phyloP scores from a whole-genome alignment of 2,888 invertebrate genomes.

The Pristionchus maxplancki region DNA sequence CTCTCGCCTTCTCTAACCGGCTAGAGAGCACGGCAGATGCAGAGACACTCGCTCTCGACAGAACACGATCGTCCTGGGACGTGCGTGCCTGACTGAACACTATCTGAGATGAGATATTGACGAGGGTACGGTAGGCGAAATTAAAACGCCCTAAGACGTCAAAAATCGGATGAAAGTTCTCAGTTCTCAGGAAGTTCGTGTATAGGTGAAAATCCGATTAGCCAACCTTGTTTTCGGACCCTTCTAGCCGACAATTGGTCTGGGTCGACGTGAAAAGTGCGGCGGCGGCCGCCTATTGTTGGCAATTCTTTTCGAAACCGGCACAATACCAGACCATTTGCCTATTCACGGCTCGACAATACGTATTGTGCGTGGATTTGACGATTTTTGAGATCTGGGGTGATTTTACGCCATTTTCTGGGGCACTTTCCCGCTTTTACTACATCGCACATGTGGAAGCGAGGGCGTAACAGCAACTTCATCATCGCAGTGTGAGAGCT shows the following conservation, averaged over 20 bases:
- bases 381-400: not conserved
- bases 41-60: no score
- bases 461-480: not conserved
- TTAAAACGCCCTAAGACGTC: not conserved
- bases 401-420: not conserved
- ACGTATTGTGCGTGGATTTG: not conserved
- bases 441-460: constrained; percentile 3
- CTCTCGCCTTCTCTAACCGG: no score
- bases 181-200: not conserved
- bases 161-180: not conserved
- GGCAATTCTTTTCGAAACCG: not conserved
- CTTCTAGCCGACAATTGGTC: not conserved
- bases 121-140: not conserved
- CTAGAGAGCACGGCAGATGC: no score
- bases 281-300: not conserved
- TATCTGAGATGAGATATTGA: not conserved
- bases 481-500: no score
- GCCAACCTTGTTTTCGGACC: not conserved
- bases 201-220: not conserved
- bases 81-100: not conserved
- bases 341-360: not conserved
- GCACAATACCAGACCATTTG: not conserved
- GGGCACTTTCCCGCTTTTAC: not conserved
- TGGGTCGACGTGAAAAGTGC: not conserved
- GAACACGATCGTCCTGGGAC: not conserved